Percentiles rank a stretch among this genome's conserved stretches.
These are phyloP conservation scores for Druon quercuslanigerum DNA, from an alignment of 1,140 invertebrate species.

Conservation along the genomic window DNA sequence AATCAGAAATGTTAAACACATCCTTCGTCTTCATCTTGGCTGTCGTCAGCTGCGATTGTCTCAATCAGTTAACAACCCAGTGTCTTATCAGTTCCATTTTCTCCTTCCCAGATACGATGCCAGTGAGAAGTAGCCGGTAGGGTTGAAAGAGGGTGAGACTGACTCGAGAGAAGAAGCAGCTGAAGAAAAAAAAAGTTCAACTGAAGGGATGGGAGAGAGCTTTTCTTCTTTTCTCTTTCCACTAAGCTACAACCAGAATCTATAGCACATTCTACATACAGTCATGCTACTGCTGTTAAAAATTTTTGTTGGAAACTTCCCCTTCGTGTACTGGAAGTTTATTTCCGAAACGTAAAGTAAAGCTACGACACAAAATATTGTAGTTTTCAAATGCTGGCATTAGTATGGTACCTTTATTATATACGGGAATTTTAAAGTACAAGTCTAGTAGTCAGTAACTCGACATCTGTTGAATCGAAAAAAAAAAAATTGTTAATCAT, in stretches of 20 bases:
- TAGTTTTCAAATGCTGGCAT: too few species aligned
- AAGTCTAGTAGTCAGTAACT: too few species aligned
- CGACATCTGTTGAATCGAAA: too few species aligned
- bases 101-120: slow-evolving; percentile 49
- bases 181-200: slow-evolving; percentile 41
- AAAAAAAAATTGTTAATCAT: too few species aligned
- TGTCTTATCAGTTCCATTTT: slow-evolving; percentile 51
- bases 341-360: too few species aligned
- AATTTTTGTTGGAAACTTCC: too few species aligned
- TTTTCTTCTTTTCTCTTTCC: slow-evolving; percentile 47
- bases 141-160: slow-evolving; percentile 1
- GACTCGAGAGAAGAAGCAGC: slow-evolving; percentile 41
- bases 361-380: too few species aligned
- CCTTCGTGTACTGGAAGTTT: too few species aligned
- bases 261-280: not conserved
- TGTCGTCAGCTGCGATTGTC: slow-evolving; percentile 48
- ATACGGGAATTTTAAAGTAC: too few species aligned
- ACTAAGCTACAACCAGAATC: slow-evolving; percentile 33
- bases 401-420: too few species aligned
- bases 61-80: slow-evolving; percentile 53
- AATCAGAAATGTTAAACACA: not conserved
- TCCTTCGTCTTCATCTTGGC: slow-evolving; percentile 1
- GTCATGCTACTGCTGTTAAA: too few species aligned
- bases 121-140: slow-evolving; percentile 46
- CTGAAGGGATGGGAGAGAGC: slow-evolving; percentile 43